phyloP scores from a whole-genome alignment of 2,888 invertebrate species.

The Acrobeloides nanus region DNA sequence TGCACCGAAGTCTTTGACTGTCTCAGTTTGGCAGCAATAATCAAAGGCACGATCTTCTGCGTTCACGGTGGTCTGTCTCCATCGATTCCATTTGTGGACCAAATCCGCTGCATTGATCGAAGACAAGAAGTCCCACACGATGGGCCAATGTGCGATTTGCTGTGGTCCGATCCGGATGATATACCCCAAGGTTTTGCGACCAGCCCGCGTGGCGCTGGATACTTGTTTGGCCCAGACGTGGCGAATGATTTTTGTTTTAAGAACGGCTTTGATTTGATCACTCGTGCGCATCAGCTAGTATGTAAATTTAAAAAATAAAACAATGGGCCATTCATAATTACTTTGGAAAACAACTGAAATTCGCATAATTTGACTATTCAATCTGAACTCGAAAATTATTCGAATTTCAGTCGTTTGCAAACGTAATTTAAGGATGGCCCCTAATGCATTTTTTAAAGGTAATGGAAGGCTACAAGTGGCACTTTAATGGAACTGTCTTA shows the following conservation, averaged over 20 bases:
- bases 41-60: constrained; percentile 72
- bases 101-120: constrained; percentile 93
- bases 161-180: constrained; percentile 99
- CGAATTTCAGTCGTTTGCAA: too few species aligned
- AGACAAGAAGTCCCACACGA: constrained; percentile 75
- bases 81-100: constrained; percentile 94
- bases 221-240: constrained; percentile 93
- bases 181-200: constrained; percentile 72
- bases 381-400: too few species aligned
- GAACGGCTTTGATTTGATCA: constrained; percentile 84
- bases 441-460: too few species aligned
- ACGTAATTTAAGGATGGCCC: too few species aligned
- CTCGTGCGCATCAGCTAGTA: constrained; percentile 91
- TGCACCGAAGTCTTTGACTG: constrained; percentile 79
- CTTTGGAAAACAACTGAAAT: too few species aligned
- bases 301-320: too few species aligned
- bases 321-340: too few species aligned
- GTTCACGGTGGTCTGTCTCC: constrained; percentile 98
- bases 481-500: constrained; percentile 83
- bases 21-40: constrained; percentile 47
- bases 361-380: too few species aligned
- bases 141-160: constrained; percentile 96
- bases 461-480: constrained; percentile 99
- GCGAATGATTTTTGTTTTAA: constrained; percentile 72
- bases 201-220: constrained; percentile 94